Conservation (phyloP, 2,797 vertebrate species). For the Catostomus latipinnis region DNA sequence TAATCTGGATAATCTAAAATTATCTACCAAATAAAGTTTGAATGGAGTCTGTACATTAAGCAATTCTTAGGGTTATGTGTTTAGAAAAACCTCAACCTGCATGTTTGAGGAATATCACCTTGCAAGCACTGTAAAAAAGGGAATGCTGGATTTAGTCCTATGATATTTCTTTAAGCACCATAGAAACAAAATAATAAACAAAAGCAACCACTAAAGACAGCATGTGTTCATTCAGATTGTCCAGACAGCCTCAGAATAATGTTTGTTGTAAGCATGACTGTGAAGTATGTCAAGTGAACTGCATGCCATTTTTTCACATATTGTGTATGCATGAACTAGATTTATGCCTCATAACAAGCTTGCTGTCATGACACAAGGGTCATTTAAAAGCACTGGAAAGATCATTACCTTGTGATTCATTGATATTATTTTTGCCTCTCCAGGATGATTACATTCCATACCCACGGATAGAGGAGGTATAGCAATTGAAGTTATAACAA, state of each 20-base stretch:
- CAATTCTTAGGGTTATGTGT: no score
- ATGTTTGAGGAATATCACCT: no score
- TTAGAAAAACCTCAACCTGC: no score
- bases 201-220: not conserved
- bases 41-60: no score
- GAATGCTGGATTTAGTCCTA: not conserved
- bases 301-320: slow-evolving; percentile 25
- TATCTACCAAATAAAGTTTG: no score
- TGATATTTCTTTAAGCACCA: not conserved
- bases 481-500: not conserved
- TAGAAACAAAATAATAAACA: slow-evolving; percentile 1
- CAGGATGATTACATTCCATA: slow-evolving; percentile 94
- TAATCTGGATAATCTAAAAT: no score
- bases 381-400: not conserved
- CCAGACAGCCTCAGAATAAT: slow-evolving; percentile 2
- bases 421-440: slow-evolving; percentile 48
- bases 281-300: slow-evolving; percentile 7
- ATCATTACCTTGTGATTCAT: slow-evolving; percentile 3
- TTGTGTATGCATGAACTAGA: slow-evolving; percentile 10
- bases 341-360: slow-evolving; percentile 6
- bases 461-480: slow-evolving; percentile 91
- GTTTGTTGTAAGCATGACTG: slow-evolving; percentile 5
- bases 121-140: not conserved
- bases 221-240: slow-evolving; percentile 15
- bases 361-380: not conserved